These are phyloP conservation scores for Zelleria hepariella DNA, from an alignment of 2,888 invertebrate species.

Conservation along the genomic window DNA sequence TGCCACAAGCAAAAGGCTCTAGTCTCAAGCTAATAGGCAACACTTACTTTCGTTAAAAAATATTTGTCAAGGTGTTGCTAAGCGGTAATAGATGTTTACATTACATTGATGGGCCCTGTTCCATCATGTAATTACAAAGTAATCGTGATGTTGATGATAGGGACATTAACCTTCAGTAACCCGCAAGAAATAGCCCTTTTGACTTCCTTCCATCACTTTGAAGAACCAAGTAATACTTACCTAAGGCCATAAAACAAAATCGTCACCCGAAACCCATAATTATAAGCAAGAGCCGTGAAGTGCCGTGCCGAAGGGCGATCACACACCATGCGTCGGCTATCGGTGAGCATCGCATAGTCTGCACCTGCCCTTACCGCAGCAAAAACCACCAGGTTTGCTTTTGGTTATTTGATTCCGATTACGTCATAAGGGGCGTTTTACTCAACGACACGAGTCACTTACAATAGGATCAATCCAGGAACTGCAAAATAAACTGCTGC, in stretches of 20 bases:
- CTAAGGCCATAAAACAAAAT: background rate
- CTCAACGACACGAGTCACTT: no score
- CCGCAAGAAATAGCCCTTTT: background rate
- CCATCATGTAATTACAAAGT: background rate
- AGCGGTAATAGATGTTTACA: background rate
- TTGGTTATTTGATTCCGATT: no score
- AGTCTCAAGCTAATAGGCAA: background rate
- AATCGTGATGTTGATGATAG: background rate
- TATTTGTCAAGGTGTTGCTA: background rate
- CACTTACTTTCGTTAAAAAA: background rate
- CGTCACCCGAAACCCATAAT: background rate
- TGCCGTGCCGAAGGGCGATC: slow-evolving; percentile 14
- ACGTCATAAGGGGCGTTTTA: no score
- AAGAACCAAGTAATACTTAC: background rate
- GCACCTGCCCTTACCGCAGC: slow-evolving; percentile 39
- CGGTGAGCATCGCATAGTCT: slow-evolving; percentile 22
- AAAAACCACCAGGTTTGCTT: background rate
- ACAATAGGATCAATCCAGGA: no score
- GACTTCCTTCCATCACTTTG: background rate
- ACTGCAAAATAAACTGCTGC: no score
- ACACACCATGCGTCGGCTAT: slow-evolving; percentile 18
- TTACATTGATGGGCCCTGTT: background rate
- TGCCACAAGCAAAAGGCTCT: background rate
- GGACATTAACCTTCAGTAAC: background rate
- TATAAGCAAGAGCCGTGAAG: slow-evolving; percentile 23